Percentiles rank a stretch among this genome's conserved stretches.
Conservation (phyloP, 2,797 vertebrate species). For the Malacoraja senta region DNA sequence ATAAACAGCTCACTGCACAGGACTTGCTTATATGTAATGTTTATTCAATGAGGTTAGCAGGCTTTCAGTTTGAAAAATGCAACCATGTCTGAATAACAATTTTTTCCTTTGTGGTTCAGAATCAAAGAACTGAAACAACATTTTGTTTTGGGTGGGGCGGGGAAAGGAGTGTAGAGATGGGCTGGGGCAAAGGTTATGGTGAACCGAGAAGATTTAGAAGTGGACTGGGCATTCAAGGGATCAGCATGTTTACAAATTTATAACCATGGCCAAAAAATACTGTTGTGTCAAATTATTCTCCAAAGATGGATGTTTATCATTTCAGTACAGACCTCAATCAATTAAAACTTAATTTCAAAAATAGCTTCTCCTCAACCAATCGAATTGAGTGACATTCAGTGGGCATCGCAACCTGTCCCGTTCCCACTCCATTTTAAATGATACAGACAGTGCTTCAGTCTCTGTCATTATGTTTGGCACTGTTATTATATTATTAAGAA, state of each 20-base stretch:
- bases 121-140: background rate
- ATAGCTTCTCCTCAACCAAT: background rate
- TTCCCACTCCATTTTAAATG: no score
- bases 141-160: background rate
- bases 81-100: background rate
- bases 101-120: background rate
- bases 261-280: background rate
- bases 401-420: background rate
- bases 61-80: constrained; percentile 30
- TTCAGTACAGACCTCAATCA: background rate
- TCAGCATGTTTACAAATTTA: background rate
- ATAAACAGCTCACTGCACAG: constrained; percentile 19
- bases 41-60: constrained; percentile 28
- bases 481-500: background rate
- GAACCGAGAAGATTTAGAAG: background rate
- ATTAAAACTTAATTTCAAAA: background rate
- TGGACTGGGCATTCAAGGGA: background rate
- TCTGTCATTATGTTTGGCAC: background rate
- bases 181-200: background rate
- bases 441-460: background rate
- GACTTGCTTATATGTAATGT: constrained; percentile 10
- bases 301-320: background rate
- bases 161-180: background rate
- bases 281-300: background rate
- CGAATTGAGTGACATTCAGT: background rate